Conservation (phyloP, 1,140 invertebrate genomes). For the Hirudo medicinalis region DNA sequence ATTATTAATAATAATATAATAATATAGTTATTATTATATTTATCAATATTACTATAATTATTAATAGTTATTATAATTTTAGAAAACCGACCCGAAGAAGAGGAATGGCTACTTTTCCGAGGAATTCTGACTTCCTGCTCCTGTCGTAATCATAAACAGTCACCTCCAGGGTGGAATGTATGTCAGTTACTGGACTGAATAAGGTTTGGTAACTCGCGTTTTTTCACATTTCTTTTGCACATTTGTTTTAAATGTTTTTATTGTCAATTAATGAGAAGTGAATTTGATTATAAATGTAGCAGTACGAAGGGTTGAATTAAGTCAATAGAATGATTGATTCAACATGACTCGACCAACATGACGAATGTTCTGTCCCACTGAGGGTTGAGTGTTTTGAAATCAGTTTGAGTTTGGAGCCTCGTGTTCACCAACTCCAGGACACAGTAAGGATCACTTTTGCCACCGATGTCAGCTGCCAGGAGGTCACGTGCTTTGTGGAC, state of each 20-base stretch:
- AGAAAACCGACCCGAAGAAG: constrained; percentile 45
- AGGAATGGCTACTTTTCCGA: constrained; percentile 83
- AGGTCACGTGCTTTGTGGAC: constrained; percentile 37
- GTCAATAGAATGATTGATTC: constrained; percentile 1
- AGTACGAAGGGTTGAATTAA: too few relatives aligned
- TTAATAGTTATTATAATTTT: constrained; percentile 10
- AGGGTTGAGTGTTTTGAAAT: constrained; percentile 90
- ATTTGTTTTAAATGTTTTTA: too few relatives aligned
- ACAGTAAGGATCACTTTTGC: constrained; percentile 80
- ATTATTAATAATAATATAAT: too few relatives aligned
- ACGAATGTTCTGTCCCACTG: constrained; percentile 88
- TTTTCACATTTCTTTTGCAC: too few relatives aligned
- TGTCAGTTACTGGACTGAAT: constrained; percentile 84
- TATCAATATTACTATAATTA: constrained; percentile 16
- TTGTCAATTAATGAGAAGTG: background rate
- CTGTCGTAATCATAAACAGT: constrained; percentile 96
- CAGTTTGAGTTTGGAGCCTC: constrained; percentile 88
- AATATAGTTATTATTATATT: constrained; percentile 9
- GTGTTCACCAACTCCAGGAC: constrained; percentile 88
- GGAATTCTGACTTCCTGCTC: constrained; percentile 92
- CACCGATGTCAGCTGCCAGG: constrained; percentile 37
- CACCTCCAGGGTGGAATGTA: constrained; percentile 86
- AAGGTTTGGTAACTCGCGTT: background rate
- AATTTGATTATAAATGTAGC: too few relatives aligned
- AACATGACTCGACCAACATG: background rate